These are phyloP conservation scores for Limnothrissa miodon DNA, from an alignment of 2,113 vertebrate genomes.

Conservation along the genomic window DNA sequence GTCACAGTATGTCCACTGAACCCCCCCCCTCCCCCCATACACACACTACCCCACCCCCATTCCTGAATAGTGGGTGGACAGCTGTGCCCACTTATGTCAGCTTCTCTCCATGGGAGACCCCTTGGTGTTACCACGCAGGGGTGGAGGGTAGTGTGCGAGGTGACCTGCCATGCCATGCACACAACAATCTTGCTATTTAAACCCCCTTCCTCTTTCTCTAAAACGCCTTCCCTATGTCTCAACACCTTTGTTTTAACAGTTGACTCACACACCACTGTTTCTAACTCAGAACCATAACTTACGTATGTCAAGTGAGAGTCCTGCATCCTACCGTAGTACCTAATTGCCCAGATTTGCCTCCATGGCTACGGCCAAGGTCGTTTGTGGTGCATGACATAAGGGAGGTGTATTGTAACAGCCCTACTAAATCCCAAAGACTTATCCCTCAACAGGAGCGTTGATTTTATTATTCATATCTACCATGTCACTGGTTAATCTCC, in stretches of 20 bases:
- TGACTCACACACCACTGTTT: neutral
- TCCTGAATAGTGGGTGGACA: slow-evolving; percentile 16
- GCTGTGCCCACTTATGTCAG: slow-evolving; percentile 24
- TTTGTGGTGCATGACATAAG: slow-evolving; percentile 25
- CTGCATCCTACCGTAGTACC: neutral
- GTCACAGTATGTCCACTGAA: neutral
- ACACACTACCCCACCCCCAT: neutral
- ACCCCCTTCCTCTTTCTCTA: neutral
- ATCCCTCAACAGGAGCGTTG: slow-evolving; percentile 40
- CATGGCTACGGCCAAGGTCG: neutral
- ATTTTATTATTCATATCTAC: slow-evolving; percentile 54
- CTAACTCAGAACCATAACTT: neutral
- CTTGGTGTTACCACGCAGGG: slow-evolving; percentile 9
- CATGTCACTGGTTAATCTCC: neutral
- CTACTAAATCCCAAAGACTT: slow-evolving; percentile 37
- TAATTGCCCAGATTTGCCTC: neutral
- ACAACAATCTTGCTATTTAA: neutral
- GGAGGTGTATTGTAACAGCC: slow-evolving; percentile 37
- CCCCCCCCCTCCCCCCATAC: neutral
- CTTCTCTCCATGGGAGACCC: neutral
- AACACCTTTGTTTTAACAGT: neutral
- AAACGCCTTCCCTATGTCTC: neutral
- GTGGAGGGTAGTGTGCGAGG: neutral
- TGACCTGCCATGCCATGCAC: neutral
- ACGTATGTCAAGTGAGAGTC: slow-evolving; percentile 15